Evolutionary conservation across 2,113 vertebrate genomes (phyloP).

Genomic region (Bambusicola thoracicus): DNA sequence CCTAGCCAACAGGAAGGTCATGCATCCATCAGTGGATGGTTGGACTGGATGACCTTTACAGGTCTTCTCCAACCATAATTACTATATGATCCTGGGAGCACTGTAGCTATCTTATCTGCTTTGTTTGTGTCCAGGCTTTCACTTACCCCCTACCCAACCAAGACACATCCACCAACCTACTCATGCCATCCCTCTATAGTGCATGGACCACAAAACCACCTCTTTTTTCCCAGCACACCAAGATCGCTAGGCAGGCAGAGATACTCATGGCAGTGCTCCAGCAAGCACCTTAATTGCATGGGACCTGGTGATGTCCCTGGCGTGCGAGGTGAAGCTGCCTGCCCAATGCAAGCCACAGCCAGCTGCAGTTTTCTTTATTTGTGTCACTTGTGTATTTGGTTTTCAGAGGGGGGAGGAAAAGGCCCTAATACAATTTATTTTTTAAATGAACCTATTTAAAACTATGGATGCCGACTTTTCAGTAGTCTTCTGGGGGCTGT

Average conservation of each 20-base stretch:
- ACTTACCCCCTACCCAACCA: not conserved
- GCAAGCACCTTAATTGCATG: not conserved
- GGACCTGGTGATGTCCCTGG: not conserved
- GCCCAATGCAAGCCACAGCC: not conserved
- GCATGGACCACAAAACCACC: not conserved
- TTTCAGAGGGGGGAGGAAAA: not conserved
- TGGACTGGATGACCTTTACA: no score
- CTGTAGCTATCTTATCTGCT: not conserved
- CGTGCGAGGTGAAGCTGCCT: not conserved
- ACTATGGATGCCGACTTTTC: constrained; percentile 54
- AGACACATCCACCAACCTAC: not conserved
- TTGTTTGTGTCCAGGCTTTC: not conserved
- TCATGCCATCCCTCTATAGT: not conserved
- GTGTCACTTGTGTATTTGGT: constrained; percentile 11
- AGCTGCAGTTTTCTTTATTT: constrained; percentile 15
- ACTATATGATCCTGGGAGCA: not conserved
- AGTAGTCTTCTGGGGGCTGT: constrained; percentile 67
- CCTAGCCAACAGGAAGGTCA: not conserved
- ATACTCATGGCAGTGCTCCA: not conserved
- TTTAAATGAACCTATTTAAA: constrained; percentile 66
- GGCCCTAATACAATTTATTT: constrained; percentile 60
- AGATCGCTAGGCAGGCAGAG: not conserved
- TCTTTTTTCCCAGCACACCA: not conserved
- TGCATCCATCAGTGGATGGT: no score
- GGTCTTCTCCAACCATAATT: no score